Conservation (phyloP, 2,888 invertebrate genomes). For the Dexiosoma caninum region DNA sequence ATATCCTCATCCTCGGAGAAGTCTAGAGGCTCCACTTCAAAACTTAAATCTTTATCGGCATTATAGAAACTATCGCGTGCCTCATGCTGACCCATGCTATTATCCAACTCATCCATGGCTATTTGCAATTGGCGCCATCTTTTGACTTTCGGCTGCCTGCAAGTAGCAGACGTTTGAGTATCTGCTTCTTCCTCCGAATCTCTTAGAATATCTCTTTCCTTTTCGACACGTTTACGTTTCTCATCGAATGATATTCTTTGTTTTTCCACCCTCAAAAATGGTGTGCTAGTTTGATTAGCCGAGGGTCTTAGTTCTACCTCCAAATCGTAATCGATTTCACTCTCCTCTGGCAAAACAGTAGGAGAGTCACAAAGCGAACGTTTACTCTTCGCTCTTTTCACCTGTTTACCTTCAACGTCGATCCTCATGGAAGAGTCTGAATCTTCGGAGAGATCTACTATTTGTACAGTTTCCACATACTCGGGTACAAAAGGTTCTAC, state of each 20-base stretch:
- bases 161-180: neutral
- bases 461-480: constrained; percentile 80
- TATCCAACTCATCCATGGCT: constrained; percentile 63
- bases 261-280: constrained; percentile 73
- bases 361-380: constrained; percentile 69
- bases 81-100: constrained; percentile 65
- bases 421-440: constrained; percentile 76
- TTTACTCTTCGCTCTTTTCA: constrained; percentile 69
- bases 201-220: constrained; percentile 75
- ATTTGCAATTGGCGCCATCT: constrained; percentile 72
- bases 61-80: constrained; percentile 81
- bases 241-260: constrained; percentile 77
- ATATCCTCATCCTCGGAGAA: constrained; percentile 82
- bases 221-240: constrained; percentile 75
- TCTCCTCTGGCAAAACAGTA: constrained; percentile 44
- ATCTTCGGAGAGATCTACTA: constrained; percentile 80
- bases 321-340: constrained; percentile 52
- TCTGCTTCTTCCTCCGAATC: constrained; percentile 74
- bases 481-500: constrained; percentile 80
- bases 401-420: constrained; percentile 68
- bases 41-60: constrained; percentile 80
- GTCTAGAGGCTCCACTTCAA: constrained; percentile 79
- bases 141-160: constrained; percentile 67
- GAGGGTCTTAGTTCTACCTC: constrained; percentile 68
- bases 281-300: constrained; percentile 70